Evolutionary conservation across 2,888 invertebrate genomes (phyloP), one percentile per base, ranked within the genome.

Genomic region (Drosophila limbata): DNA sequence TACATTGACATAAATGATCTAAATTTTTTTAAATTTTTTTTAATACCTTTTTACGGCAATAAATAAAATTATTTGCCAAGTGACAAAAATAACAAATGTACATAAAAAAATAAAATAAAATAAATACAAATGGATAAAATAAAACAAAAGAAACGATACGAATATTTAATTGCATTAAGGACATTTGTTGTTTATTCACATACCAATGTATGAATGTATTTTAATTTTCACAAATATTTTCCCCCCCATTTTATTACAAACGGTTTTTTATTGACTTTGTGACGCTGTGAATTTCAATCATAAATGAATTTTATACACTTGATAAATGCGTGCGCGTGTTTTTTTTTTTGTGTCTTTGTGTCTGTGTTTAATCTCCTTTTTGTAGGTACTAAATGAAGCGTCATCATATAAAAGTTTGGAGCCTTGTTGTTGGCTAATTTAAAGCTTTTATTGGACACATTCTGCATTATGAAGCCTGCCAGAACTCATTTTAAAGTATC

Each of bases 11-110:
- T 44, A 35, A 57, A 73, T 40, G 21, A 48, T 51, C 37, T 8
- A 6, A 10, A 19, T 62, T 74, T 67, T 67, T 76, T 66, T 37
- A 2, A 8, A 11, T 37, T 50, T 62, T 67, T 64, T 73, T 64
- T 28, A 35, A 48, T 28, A 50, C 35, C 40, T 15, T 53, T 57
- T 56, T 59, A 15, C 39, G 40, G 28, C 31, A 6, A 40, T 33
- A 11, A 56, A 40, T 9, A 6, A 55, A 50, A 73, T 28, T 42
- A 53, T 44, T 40, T 37, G 48, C 31, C 19, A 52, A 80, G 84
- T 78, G 75, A 59, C 45, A 74, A 55, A 25, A 28, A 42, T 28
- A 42, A 15, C 9, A 59, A 64, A 50, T 45, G 19, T 40, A 53
- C 31, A 47, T 73, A 28, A 55, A 33, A 0, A 35, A 21, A 0